phyloP scores from a whole-genome alignment of 2,888 invertebrate genomes.

The Lasius fuliginosus region DNA sequence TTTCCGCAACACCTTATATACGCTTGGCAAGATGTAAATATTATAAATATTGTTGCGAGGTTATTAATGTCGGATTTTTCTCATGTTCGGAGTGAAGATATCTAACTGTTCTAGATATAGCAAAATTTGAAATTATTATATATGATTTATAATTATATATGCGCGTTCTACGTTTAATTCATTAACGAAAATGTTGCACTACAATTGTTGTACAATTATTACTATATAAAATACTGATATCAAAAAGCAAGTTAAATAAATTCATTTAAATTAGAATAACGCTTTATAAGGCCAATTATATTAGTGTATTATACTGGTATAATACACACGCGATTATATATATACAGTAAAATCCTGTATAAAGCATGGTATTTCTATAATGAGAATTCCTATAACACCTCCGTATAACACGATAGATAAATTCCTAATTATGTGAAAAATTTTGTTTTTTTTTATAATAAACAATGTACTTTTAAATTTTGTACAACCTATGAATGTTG shows the following conservation, averaged over 20 bases:
- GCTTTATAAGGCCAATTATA: conserved; percentile 71
- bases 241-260: conserved; percentile 72
- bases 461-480: not conserved
- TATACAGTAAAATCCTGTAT: conserved; percentile 47
- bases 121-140: not conserved
- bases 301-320: conserved; percentile 59
- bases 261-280: conserved; percentile 75
- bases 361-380: not conserved
- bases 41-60: conserved; percentile 65
- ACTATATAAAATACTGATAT: conserved; percentile 74
- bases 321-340: conserved; percentile 66
- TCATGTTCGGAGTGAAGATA: not conserved
- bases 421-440: not conserved
- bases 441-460: not conserved
- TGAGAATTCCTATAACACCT: too few relatives aligned
- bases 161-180: not conserved
- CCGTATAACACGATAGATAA: not conserved
- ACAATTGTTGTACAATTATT: conserved; percentile 23
- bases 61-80: conserved; percentile 31
- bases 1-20: conserved; percentile 35
- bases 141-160: not conserved
- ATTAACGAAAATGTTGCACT: conserved; percentile 17
- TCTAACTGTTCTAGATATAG: conserved; percentile 1
- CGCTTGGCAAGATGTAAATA: conserved; percentile 77
- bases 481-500: not conserved